A percentile compares a stretch with the other conserved stretches of the same genome.
Evolutionary conservation across 2,888 invertebrate genomes (phyloP).

Genomic region (Baccha elongata): DNA sequence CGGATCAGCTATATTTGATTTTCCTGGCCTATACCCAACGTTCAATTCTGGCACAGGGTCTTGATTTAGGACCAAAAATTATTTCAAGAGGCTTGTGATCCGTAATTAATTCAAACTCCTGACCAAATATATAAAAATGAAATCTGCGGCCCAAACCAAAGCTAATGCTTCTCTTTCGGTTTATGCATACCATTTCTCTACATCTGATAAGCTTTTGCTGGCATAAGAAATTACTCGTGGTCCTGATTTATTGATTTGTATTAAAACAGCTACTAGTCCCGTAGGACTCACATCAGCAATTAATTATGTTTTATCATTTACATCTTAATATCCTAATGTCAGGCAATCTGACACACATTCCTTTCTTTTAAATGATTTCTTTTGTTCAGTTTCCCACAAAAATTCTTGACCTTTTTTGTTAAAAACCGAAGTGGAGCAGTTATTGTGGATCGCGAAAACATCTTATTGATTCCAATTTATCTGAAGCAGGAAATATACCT

Average conservation of each 20-base stretch:
- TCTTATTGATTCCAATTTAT: not conserved
- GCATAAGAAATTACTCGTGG: not conserved
- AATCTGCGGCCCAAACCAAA: constrained; percentile 31
- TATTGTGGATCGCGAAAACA: not conserved
- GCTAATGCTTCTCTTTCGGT: not conserved
- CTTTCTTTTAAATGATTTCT: no score
- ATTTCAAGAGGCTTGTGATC: not conserved
- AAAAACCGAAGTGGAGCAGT: constrained; percentile 34
- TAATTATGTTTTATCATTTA: constrained; percentile 75
- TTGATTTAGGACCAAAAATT: not conserved
- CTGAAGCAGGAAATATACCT: no score
- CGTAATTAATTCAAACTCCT: not conserved
- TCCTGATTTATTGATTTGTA: constrained; percentile 8
- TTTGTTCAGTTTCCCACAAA: constrained; percentile 73
- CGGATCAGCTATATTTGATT: no score
- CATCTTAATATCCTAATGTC: constrained; percentile 76
- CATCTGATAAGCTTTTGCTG: not conserved
- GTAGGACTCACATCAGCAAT: constrained; percentile 78
- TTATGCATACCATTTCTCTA: no score
- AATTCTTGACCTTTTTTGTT: constrained; percentile 40
- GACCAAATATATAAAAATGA: not conserved
- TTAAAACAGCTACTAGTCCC: constrained; percentile 74
- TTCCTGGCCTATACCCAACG: no score
- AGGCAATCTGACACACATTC: not conserved
- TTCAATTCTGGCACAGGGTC: no score